phyloP scores from a whole-genome alignment of 2,113 vertebrate species.

The Tetrao urogallus region DNA sequence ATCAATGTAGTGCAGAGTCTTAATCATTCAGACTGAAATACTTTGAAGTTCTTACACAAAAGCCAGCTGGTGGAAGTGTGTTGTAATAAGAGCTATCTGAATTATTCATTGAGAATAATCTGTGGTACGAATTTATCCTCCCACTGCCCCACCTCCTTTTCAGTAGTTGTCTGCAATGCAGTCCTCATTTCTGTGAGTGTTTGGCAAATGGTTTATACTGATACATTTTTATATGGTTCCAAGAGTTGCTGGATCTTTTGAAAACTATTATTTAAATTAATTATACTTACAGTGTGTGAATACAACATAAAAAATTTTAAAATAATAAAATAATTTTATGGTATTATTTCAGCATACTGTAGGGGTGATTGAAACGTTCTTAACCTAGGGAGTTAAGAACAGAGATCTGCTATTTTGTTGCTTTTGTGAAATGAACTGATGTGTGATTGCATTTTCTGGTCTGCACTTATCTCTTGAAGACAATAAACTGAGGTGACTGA shows the following conservation, averaged over 20 bases:
- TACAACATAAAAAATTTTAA: too few relatives aligned
- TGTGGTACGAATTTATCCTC: constrained; percentile 4
- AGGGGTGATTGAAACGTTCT: neutral
- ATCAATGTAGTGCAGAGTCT: constrained; percentile 64
- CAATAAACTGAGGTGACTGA: neutral
- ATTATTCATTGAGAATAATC: constrained; percentile 50
- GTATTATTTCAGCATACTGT: neutral
- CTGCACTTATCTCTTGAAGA: neutral
- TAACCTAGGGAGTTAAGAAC: neutral
- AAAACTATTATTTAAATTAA: neutral
- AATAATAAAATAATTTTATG: neutral
- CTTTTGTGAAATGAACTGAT: neutral
- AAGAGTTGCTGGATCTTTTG: neutral
- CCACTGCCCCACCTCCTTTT: constrained; percentile 21
- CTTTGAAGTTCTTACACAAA: constrained; percentile 74
- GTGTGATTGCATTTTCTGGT: neutral
- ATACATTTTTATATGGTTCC: neutral
- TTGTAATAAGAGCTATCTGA: constrained; percentile 43
- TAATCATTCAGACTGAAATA: constrained; percentile 64
- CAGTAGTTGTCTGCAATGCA: constrained; percentile 22
- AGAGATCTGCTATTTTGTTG: neutral
- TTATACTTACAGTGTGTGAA: neutral
- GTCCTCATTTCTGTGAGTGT: neutral
- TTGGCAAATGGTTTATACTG: constrained; percentile 19
- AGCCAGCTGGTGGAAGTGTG: constrained; percentile 51